phyloP scores from a whole-genome alignment of 2,113 vertebrate genomes.

The Callorhinus ursinus region DNA sequence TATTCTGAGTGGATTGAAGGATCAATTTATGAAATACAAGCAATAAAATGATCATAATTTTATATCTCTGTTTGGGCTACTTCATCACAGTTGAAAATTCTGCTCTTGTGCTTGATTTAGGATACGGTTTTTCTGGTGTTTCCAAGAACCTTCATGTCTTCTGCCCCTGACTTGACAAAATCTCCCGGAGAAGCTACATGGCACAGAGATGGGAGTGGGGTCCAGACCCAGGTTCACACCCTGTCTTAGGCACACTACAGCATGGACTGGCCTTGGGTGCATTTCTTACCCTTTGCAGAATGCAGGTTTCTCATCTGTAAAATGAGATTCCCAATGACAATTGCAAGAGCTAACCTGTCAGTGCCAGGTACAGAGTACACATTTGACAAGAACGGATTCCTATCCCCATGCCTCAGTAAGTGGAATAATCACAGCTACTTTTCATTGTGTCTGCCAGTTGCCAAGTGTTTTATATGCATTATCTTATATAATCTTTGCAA shows the following conservation, averaged over 20 bases:
- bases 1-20: neutral
- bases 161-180: neutral
- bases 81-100: neutral
- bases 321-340: neutral
- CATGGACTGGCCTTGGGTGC: fast-evolving
- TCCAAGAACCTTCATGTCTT: neutral
- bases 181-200: neutral
- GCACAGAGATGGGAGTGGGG: fast-evolving
- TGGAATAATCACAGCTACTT: neutral
- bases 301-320: neutral
- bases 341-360: neutral
- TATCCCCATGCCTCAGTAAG: neutral
- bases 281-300: fast-evolving
- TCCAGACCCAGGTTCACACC: neutral
- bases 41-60: neutral
- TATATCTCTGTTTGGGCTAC: neutral
- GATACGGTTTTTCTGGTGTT: neutral
- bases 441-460: neutral
- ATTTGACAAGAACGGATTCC: neutral
- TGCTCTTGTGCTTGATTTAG: neutral
- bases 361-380: fast-evolving
- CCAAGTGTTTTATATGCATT: neutral
- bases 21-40: neutral
- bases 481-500: neutral
- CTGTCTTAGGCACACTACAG: fast-evolving